Evolutionary conservation across 2,888 invertebrate species (phyloP).

Genomic region (Cephus pygmeus): DNA sequence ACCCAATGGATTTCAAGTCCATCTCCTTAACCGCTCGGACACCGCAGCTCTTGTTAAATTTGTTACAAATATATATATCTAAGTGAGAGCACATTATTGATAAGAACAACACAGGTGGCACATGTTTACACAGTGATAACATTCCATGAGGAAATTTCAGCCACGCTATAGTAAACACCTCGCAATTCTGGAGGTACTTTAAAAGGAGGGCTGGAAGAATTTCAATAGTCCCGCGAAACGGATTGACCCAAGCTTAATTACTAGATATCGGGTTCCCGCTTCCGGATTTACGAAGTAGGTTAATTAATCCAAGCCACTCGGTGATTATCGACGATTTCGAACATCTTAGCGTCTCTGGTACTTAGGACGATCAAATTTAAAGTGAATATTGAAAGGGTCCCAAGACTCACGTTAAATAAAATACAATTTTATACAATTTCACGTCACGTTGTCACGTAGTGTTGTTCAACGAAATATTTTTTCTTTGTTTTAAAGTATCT

Average conservation of each 20-base stretch:
- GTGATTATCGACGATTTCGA: neutral
- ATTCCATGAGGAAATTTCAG: neutral
- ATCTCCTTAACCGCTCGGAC: conserved; percentile 28
- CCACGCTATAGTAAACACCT: neutral
- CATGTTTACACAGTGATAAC: neutral
- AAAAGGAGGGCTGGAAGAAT: neutral
- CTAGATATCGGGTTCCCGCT: neutral
- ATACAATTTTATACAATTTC: neutral
- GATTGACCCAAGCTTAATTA: neutral
- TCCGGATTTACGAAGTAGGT: neutral
- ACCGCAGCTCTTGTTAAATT: conserved; percentile 19
- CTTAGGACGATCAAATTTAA: neutral
- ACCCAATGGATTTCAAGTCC: conserved; percentile 28
- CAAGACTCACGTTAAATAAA: neutral
- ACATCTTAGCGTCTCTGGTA: neutral
- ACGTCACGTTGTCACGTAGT: neutral
- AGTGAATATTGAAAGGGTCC: neutral
- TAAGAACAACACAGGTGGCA: neutral
- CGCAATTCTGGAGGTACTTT: neutral
- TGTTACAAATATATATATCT: conserved; percentile 3
- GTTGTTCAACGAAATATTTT: neutral
- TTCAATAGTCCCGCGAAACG: neutral
- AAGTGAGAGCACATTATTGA: neutral
- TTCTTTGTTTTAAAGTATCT: neutral
- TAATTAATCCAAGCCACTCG: neutral